Evolutionary conservation across 1,140 invertebrate genomes (phyloP), one percentile per base, ranked within the genome.

Genomic region (Philotrypesis tridentata): DNA sequence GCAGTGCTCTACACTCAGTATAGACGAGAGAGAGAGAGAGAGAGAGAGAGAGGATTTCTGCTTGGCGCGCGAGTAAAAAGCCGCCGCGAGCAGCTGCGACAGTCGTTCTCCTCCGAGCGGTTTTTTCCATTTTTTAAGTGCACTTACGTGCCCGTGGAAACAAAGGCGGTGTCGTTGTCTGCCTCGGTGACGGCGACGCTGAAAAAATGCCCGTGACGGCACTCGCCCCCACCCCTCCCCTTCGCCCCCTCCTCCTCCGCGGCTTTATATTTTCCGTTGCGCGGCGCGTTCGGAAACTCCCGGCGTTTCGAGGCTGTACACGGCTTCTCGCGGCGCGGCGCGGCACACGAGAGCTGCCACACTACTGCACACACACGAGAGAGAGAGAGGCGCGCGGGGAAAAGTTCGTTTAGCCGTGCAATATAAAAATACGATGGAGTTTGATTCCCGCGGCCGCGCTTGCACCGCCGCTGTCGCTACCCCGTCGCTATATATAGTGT

Each of bases 121-220:
- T 89, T 89, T 87, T n/a, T 84, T 78, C 85, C 86, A 87, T 87
- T 89, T 88, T 88, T 86, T 86, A 87, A 88, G 86, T 87, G 86
- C 87, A 87, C 86, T 88, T 86, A 83, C 83, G 85, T 79, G 76
- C 37, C 63, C 63, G 71, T 25, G 55, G 61, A 84, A 83, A 85
- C 84, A 84, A 83, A 85, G 79, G 82, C 73, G 21, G 43, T 75
- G 72, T 61, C 68, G 84, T 78, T 83, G 79, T 80, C 83, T 81
- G 77, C 84, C 65, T n/a, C 48, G 43, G 31, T 14, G 14, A 37
- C 3, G 9, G 9, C 6, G 23, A 29, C 60, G 60, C 60, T 27
- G 25, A 65, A 65, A 65, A 65, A 65, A 65, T 65, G 21, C 48
- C 48, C 48, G 48, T 21, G 48, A 55, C 48, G 48, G 33, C 33